These are phyloP conservation scores for Alloplasta piceator DNA, from an alignment of 2,888 invertebrate genomes.

Conservation along the genomic window DNA sequence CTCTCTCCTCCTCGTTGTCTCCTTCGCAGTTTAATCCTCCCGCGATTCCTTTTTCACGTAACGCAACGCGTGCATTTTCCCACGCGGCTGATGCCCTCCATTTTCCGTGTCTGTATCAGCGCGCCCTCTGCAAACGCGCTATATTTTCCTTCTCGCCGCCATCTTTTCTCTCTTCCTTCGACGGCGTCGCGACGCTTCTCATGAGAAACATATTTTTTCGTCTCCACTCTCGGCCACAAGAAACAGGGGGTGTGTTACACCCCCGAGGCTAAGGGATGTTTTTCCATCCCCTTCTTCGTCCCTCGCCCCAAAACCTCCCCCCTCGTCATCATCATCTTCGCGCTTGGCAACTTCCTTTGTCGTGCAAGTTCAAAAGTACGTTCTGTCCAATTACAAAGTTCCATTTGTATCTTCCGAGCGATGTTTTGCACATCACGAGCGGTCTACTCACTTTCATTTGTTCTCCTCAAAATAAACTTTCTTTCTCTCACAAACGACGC, in stretches of 20 bases:
- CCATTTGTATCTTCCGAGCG: conserved; percentile 64
- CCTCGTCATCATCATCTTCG: neutral
- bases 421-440: conserved; percentile 66
- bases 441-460: conserved; percentile 67
- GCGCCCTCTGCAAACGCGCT: conserved; percentile 24
- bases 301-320: neutral
- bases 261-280: conserved; percentile 38
- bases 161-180: neutral
- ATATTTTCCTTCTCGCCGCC: conserved; percentile 22
- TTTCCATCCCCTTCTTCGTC: conserved; percentile 16
- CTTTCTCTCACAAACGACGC: neutral
- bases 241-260: neutral
- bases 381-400: conserved; percentile 76
- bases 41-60: conserved; percentile 58
- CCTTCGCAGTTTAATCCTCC: conserved; percentile 58
- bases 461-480: conserved; percentile 52
- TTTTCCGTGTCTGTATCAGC: conserved; percentile 7
- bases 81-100: conserved; percentile 55
- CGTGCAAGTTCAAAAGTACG: conserved; percentile 64
- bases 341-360: conserved; percentile 10
- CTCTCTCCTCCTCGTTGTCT: conserved; percentile 27
- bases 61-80: conserved; percentile 63
- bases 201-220: conserved; percentile 50
- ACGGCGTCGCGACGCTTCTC: conserved; percentile 36
- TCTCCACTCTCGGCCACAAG: neutral